Base-by-base conservation (phyloP, 2,113 vertebrate genomes). In the Esox niger region DNA sequence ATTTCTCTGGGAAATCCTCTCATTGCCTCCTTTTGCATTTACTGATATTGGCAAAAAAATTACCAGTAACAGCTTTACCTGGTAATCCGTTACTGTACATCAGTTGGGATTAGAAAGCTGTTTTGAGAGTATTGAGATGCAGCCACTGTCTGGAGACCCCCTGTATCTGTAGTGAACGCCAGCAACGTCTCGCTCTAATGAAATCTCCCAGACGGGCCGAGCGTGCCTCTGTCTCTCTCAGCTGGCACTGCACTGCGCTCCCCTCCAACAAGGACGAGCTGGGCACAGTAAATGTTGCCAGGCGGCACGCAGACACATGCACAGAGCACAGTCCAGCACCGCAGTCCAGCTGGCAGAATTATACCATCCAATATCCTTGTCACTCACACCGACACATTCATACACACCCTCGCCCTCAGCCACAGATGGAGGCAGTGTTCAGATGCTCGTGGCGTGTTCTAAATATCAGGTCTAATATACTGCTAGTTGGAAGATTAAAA, bases 131-230 rank as follows among this genome's bases (percentile, higher is more conserved):
- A 75, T 49, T 54, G 77, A 74, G 78, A 65, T 75, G 68, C 2
- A 2, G 46, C 26, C 32, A 29, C 47, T 66, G 71, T 64, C 74
- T 55, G 81, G 13, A 63, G 75, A 79, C 56, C 84, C 75, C 46
- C 57, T 62, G 66, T 74, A 38, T 66, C 80, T 63, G 65, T 83
- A 79, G 65, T 83, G 79, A 62, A 78, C 55, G 70, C 73, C 68
- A 57, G 83, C 78, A 79, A 78, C 68, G 83, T 83, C 70, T 74
- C 66, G 62, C 15, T 0, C 74, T 89, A 84, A 87, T 86, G 82
- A 88, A 87, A 86, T 84, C 72, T 78, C 78, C 32, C 38, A 78
- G 80, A 74, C 62, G 38, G 46, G 46, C n/a, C 46, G 6, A 43
- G 58, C 1, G 35, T 60, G 67, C 25, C 31, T 25, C 35, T 43